A percentile compares a stretch with the other conserved stretches of the same genome.
Conservation (phyloP, 2,113 vertebrate genomes). For the Oncorhynchus clarkii region DNA sequence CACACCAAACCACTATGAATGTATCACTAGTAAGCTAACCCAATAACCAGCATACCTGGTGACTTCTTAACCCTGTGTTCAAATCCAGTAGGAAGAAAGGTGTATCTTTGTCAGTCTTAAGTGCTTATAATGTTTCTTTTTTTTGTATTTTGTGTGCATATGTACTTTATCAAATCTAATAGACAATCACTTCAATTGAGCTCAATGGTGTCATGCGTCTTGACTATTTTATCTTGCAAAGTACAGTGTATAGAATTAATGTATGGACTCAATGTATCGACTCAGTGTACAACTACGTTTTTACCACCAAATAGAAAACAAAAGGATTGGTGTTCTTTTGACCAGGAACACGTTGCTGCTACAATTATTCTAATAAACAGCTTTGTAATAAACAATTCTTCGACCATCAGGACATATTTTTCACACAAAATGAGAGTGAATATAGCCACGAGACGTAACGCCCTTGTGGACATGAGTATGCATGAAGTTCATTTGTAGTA, state of each 20-base stretch:
- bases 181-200: constrained; percentile 56
- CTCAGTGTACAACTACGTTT: not conserved
- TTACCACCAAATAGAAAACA: constrained; percentile 17
- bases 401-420: not conserved
- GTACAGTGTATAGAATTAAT: constrained; percentile 26
- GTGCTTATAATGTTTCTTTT: not conserved
- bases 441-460: not conserved
- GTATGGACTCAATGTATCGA: too few species aligned
- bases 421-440: not conserved
- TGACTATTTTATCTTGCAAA: not conserved
- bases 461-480: not conserved
- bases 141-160: constrained; percentile 35
- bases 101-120: constrained; percentile 22
- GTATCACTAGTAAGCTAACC: constrained; percentile 26
- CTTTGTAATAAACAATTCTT: constrained; percentile 33
- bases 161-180: constrained; percentile 54
- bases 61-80: not conserved
- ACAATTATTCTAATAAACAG: constrained; percentile 63
- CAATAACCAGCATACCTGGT: constrained; percentile 28
- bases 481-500: not conserved
- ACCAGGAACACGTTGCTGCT: constrained; percentile 66
- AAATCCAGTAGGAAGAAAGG: not conserved
- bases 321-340: constrained; percentile 19
- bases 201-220: constrained; percentile 25
- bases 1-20: constrained; percentile 53